Conservation (phyloP, 2,888 invertebrate species). For the Leptarthrus brevirostris region DNA sequence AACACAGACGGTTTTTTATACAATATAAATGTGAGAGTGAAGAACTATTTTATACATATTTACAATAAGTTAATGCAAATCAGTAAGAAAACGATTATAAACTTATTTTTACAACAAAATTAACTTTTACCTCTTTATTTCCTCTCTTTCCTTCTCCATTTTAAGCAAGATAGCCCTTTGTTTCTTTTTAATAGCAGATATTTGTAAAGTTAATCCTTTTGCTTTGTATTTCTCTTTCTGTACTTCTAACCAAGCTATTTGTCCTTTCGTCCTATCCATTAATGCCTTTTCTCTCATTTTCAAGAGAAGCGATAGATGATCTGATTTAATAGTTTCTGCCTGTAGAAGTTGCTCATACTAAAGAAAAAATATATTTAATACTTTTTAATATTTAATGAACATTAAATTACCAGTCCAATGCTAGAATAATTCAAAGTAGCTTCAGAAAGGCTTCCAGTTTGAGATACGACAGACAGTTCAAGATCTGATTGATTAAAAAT, state of each 20-base stretch:
- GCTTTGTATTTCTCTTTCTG: slow-evolving; percentile 72
- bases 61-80: too few species aligned
- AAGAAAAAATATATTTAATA: slow-evolving; percentile 52
- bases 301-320: slow-evolving; percentile 74
- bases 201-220: slow-evolving; percentile 70
- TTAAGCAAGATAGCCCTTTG: slow-evolving; percentile 75
- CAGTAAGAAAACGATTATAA: too few species aligned
- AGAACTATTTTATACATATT: too few species aligned
- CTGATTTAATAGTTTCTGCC: slow-evolving; percentile 75
- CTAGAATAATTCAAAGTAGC: slow-evolving; percentile 60
- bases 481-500: slow-evolving; percentile 59
- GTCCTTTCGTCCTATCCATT: slow-evolving; percentile 75
- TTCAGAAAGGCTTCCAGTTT: slow-evolving; percentile 58
- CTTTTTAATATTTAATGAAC: not conserved
- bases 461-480: slow-evolving; percentile 56
- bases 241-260: slow-evolving; percentile 74
- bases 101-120: too few species aligned
- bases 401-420: slow-evolving; percentile 60
- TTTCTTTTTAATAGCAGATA: slow-evolving; percentile 74
- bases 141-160: slow-evolving; percentile 75
- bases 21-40: too few species aligned
- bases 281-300: slow-evolving; percentile 76
- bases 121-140: slow-evolving; percentile 75
- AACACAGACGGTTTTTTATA: too few species aligned
- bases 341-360: slow-evolving; percentile 74